Conservation (phyloP, 2,113 vertebrate genomes). For the Mus pahari region DNA sequence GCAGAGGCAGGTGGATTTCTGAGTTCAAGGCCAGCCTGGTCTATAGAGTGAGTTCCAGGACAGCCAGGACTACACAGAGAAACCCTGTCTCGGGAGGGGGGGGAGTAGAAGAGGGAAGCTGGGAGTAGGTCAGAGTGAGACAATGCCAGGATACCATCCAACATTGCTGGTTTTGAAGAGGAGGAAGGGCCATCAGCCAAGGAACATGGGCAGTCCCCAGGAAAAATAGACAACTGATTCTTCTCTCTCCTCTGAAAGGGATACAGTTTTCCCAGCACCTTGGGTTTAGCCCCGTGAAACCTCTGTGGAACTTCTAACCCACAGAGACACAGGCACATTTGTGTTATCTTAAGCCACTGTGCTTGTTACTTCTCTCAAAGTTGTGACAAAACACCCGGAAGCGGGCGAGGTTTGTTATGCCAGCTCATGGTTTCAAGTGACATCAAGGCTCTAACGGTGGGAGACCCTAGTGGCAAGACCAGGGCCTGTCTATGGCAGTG, state of each 20-base stretch:
- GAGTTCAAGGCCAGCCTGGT: too few relatives aligned
- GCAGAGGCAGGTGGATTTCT: too few relatives aligned
- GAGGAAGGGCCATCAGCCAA: background rate
- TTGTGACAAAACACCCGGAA: background rate
- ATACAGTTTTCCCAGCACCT: background rate
- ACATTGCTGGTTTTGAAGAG: background rate
- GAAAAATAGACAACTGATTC: background rate
- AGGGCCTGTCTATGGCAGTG: background rate
- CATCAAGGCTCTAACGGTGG: background rate
- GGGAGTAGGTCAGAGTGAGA: background rate
- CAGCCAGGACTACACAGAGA: too few relatives aligned
- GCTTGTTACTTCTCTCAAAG: background rate
- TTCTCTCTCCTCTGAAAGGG: background rate
- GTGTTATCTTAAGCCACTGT: background rate
- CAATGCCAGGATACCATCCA: background rate
- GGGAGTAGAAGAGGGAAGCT: background rate
- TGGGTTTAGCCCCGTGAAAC: background rate
- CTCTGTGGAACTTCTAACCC: background rate
- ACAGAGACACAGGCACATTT: background rate
- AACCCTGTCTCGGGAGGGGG: too few relatives aligned
- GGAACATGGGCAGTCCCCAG: too few relatives aligned
- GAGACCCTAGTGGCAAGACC: background rate
- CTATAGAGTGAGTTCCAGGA: too few relatives aligned
- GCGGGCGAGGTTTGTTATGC: background rate
- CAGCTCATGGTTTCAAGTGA: background rate